phyloP scores from a whole-genome alignment of 1,140 invertebrate genomes.

The Chrysoperla carnea region DNA sequence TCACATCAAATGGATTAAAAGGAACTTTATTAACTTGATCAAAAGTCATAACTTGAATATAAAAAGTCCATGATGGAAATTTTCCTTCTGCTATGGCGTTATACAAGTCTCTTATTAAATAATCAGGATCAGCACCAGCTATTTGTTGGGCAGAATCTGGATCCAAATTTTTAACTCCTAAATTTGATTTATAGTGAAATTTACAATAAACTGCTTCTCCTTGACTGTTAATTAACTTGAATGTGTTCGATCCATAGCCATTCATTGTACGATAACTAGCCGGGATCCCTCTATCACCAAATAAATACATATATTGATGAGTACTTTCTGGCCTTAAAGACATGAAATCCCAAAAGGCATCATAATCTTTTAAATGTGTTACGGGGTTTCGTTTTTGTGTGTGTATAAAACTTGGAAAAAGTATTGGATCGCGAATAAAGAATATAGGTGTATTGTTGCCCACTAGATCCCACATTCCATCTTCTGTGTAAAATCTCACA shows the following conservation, averaged over 20 bases:
- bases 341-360: conserved; percentile 87
- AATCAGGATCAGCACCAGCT: conserved; percentile 68
- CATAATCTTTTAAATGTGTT: conserved; percentile 52
- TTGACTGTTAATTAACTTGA: conserved; percentile 43
- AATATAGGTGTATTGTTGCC: conserved; percentile 61
- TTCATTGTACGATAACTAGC: conserved; percentile 64
- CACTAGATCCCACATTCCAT: conserved; percentile 59
- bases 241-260: conserved; percentile 51
- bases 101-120: conserved; percentile 73
- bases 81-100: conserved; percentile 71
- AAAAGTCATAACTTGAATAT: conserved; percentile 59
- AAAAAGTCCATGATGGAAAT: conserved; percentile 66
- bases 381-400: conserved; percentile 51
- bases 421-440: conserved; percentile 47
- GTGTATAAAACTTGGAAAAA: conserved; percentile 45
- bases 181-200: conserved; percentile 56
- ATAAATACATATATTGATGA: conserved; percentile 65
- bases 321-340: conserved; percentile 64
- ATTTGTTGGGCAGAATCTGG: conserved; percentile 55
- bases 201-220: conserved; percentile 41
- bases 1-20: conserved; percentile 85
- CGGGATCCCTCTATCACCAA: conserved; percentile 77
- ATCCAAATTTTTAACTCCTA: conserved; percentile 64
- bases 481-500: conserved; percentile 61
- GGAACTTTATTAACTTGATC: conserved; percentile 5